phyloP scores from a whole-genome alignment of 2,888 invertebrate species.

The Ophion obscuratus region DNA sequence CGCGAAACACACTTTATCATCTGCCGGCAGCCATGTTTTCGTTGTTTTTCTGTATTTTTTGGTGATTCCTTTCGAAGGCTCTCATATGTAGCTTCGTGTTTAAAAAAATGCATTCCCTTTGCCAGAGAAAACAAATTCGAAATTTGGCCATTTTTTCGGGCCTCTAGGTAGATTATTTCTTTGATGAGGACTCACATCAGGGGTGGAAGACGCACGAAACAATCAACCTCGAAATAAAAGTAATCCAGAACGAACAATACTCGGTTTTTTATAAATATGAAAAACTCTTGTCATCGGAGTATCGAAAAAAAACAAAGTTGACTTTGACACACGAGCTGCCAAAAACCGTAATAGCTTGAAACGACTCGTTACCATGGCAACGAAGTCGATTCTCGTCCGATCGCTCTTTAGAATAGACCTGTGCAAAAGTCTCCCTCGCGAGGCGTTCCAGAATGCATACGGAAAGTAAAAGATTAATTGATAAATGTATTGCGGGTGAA shows the following conservation, averaged over 20 bases:
- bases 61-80: no score
- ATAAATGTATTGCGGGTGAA: not conserved
- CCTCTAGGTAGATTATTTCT: no score
- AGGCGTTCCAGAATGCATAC: not conserved
- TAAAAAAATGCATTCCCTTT: no score
- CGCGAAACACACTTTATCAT: no score
- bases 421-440: not conserved
- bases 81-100: no score
- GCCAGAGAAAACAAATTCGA: no score
- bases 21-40: no score
- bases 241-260: not conserved
- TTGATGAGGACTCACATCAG: not conserved
- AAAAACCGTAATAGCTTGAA: not conserved
- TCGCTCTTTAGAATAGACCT: no score
- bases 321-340: not conserved
- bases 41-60: no score
- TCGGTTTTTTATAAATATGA: not conserved
- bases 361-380: slow-evolving; percentile 27
- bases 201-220: not conserved
- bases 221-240: not conserved
- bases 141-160: no score
- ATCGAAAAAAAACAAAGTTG: not conserved
- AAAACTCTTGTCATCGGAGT: not conserved
- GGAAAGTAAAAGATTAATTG: not conserved
- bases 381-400: not conserved